Evolutionary conservation across 64 coral and sea anemone species (phyloP).

Genomic region (Dendronephthya gigantea): DNA sequence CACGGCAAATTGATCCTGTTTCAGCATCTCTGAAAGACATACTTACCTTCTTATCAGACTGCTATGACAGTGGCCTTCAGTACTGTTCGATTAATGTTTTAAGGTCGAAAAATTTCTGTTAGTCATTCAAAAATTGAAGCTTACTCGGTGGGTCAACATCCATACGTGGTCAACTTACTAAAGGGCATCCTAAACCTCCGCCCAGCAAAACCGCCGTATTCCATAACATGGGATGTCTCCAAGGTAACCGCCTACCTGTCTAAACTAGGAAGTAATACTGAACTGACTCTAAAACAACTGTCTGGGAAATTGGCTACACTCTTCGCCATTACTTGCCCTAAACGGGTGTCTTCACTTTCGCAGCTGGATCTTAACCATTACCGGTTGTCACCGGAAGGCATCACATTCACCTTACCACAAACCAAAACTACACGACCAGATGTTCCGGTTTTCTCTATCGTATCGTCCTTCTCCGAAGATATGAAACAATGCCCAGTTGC

Average conservation of each 20-base stretch:
- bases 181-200: conserved; percentile 15
- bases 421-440: background rate
- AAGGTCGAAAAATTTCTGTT: conserved; percentile 22
- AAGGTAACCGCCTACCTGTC: background rate
- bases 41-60: conserved; percentile 11
- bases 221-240: conserved; percentile 1
- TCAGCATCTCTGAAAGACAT: conserved; percentile 19
- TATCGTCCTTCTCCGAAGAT: background rate
- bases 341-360: background rate
- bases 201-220: background rate
- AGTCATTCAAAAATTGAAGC: conserved; percentile 16
- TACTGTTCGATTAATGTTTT: conserved; percentile 33
- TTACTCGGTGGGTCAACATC: background rate
- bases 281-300: background rate
- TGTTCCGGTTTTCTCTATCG: background rate
- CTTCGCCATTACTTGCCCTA: background rate
- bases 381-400: background rate
- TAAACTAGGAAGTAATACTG: background rate
- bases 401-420: background rate
- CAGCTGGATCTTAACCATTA: conserved; percentile 13
- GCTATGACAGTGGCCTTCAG: background rate
- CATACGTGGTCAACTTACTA: conserved; percentile 1
- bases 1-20: conserved; percentile 24
- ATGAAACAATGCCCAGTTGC: background rate
- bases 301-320: conserved; percentile 6